Evolutionary conservation across 2,797 vertebrate species (phyloP), one percentile per base, ranked within the genome.

Genomic region (Margarornis squamiger): DNA sequence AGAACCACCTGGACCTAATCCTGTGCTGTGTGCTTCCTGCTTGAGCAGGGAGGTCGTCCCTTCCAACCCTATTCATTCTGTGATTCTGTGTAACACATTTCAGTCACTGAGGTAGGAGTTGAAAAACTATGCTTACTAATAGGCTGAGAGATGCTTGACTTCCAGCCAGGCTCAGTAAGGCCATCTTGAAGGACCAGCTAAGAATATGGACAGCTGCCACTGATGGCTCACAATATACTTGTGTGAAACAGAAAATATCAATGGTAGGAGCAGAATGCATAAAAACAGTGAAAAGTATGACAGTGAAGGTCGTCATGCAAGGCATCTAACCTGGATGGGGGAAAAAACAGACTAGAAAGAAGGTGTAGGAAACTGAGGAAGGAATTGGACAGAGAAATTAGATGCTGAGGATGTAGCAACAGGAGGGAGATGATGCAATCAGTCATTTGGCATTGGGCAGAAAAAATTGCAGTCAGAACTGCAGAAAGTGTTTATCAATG

Each of bases 401-500:
- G 46, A 58, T 89, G 71, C 45, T 92, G 77, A 86, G 36, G 32
- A 41, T 68, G 30, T 19, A 38, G n/a, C 23, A 24, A 32, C 36
- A 16, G 38, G 18, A 76, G 43, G 5, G 34, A 87, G 63, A 16
- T 43, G 21, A 29, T 76, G 71, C 63, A 70, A 88, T 93, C 74
- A 45, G 51, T 63, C 24, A 67, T 78, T 92, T 76, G 71, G 86
- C 80, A 61, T 22, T 8, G 41, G n/a, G 11, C 57, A 85, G 77
- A 79, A 86, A 85, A 85, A 76, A 78, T 7, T 74, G 48, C 15
- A 7, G n/a, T 90, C 39, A 86, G 55, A 81, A 78, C 48, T 86
- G 75, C 82, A 90, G 87, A 88, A 95, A 86, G 62, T 86, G 61
- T 83, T 92, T 83, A 82, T 93, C 91, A 83, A 39, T 66, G 93